These are phyloP conservation scores for Cephus sareptanus DNA, from an alignment of 2,888 invertebrate genomes.

Conservation along the genomic window DNA sequence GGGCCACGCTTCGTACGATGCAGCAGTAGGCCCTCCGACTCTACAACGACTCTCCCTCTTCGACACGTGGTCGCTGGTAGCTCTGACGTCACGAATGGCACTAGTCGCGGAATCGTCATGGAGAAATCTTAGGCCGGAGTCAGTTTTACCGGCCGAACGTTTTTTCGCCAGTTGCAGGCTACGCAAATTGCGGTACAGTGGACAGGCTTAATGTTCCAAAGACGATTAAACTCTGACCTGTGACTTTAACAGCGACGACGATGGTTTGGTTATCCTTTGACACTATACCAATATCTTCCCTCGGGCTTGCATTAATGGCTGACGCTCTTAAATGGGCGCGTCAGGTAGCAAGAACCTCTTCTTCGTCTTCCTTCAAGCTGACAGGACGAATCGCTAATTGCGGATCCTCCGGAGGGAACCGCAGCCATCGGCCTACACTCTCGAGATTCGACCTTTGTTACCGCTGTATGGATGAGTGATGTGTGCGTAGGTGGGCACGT, in stretches of 20 bases:
- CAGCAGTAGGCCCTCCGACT: constrained; percentile 23
- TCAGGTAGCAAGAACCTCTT: background rate
- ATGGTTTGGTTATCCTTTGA: background rate
- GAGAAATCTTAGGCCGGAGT: constrained; percentile 31
- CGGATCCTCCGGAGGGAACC: background rate
- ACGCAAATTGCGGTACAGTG: background rate
- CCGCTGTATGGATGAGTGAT: background rate
- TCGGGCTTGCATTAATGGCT: background rate
- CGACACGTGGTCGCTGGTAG: constrained; percentile 49
- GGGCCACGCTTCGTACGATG: constrained; percentile 58
- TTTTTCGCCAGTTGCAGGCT: background rate
- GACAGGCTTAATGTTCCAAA: background rate
- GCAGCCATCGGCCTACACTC: background rate
- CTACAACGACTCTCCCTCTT: constrained; percentile 41
- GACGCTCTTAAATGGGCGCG: background rate
- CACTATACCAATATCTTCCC: background rate
- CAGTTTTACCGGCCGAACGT: background rate
- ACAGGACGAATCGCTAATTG: background rate
- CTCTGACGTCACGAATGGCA: constrained; percentile 50
- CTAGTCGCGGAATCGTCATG: constrained; percentile 38
- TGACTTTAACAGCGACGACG: background rate
- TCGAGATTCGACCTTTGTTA: background rate
- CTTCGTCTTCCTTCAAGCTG: background rate
- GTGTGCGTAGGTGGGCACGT: constrained; percentile 1
- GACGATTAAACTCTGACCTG: background rate